These are phyloP conservation scores for Discoglossus pictus DNA, from an alignment of 2,797 vertebrate genomes.

Conservation along the genomic window DNA sequence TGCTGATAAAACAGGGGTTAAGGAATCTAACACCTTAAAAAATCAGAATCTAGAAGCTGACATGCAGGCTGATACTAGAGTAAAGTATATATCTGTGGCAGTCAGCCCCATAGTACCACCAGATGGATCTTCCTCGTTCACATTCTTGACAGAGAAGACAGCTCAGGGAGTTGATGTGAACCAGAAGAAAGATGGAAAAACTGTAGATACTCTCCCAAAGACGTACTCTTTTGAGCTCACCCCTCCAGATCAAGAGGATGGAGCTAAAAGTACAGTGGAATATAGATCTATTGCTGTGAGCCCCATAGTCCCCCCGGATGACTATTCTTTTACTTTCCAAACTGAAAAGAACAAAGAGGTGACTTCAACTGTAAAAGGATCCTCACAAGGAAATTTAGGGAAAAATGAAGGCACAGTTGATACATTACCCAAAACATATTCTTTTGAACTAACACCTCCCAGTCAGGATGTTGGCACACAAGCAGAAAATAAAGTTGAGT, in stretches of 20 bases:
- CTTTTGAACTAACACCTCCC: conserved; percentile 64
- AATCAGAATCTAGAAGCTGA: conserved; percentile 66
- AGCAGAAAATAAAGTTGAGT: conserved; percentile 81
- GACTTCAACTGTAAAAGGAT: background rate
- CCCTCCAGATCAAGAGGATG: conserved; percentile 70
- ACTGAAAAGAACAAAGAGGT: background rate
- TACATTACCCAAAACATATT: conserved; percentile 64
- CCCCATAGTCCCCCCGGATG: conserved; percentile 80
- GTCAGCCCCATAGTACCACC: conserved; percentile 95
- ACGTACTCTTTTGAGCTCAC: conserved; percentile 69
- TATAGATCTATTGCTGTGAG: conserved; percentile 80
- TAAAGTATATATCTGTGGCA: conserved; percentile 80
- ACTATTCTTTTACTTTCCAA: conserved; percentile 74
- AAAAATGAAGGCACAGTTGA: conserved; percentile 55
- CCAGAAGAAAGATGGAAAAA: conserved; percentile 30
- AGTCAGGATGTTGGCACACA: conserved; percentile 82
- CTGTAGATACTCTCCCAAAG: conserved; percentile 64
- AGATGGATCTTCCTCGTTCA: conserved; percentile 72
- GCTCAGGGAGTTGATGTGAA: background rate
- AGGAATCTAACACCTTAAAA: background rate
- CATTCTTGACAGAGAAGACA: conserved; percentile 64
- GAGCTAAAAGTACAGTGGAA: conserved; percentile 81
- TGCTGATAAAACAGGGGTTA: conserved; percentile 1
- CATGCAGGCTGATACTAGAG: conserved; percentile 85
- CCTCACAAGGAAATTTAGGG: background rate